Percentiles rank a stretch among this genome's conserved stretches.
phyloP scores from a whole-genome alignment of 2,888 invertebrate species.

The Shargacucullia verbasci region DNA sequence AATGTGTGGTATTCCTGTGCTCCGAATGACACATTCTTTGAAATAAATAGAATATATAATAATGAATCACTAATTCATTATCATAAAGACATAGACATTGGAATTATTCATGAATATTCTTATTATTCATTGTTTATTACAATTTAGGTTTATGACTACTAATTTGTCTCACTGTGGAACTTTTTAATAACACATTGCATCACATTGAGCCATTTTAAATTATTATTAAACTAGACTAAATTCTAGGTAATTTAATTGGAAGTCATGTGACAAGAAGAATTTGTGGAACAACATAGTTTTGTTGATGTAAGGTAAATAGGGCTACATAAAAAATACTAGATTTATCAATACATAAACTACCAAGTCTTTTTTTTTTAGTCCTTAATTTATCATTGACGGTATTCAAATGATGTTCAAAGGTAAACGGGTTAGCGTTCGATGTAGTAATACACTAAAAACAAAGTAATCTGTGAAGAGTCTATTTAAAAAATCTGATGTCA shows the following conservation, averaged over 20 bases:
- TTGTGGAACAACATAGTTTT: no score
- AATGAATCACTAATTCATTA: slow-evolving; percentile 2
- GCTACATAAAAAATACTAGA: no score
- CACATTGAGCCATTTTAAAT: no score
- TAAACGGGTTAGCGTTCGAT: slow-evolving; percentile 45
- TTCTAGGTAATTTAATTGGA: no score
- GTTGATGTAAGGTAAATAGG: no score
- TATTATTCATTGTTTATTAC: slow-evolving; percentile 7
- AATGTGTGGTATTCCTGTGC: no score
- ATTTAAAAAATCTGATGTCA: slow-evolving; percentile 87
- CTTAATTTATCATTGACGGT: slow-evolving; percentile 24
- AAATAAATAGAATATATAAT: background rate
- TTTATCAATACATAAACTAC: no score
- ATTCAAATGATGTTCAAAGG: slow-evolving; percentile 47
- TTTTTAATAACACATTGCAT: slow-evolving; percentile 2
- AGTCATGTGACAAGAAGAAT: no score
- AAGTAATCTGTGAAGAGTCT: slow-evolving; percentile 74
- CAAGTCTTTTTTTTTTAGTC: background rate
- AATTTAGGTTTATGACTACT: background rate
- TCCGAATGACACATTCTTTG: background rate
- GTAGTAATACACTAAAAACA: slow-evolving; percentile 61
- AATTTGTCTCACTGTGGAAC: slow-evolving; percentile 1
- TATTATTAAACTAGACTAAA: no score
- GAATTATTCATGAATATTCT: slow-evolving; percentile 22
- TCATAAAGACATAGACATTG: background rate